phyloP scores from a whole-genome alignment of 2,888 invertebrate genomes.

The Cryptus armator region DNA sequence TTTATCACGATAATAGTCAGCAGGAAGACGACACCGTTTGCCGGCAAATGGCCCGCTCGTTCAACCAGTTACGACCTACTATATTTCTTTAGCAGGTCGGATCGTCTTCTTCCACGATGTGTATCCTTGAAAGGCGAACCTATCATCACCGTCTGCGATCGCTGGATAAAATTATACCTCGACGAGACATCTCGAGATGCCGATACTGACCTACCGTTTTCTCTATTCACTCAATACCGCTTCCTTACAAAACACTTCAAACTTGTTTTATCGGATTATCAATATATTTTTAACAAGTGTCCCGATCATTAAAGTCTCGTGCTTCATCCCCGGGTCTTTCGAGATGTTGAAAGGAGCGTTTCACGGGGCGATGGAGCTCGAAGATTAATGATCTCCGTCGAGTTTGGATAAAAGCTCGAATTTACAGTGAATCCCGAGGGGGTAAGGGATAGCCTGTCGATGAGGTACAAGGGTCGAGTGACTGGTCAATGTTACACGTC shows the following conservation, averaged over 20 bases:
- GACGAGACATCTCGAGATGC: background rate
- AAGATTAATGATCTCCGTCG: slow-evolving; percentile 26
- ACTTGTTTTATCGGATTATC: background rate
- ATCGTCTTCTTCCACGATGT: background rate
- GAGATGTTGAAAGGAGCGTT: background rate
- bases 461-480: background rate
- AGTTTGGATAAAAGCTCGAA: background rate
- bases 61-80: slow-evolving; percentile 21
- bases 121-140: slow-evolving; percentile 1
- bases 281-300: background rate
- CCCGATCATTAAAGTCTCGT: background rate
- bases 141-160: slow-evolving; percentile 12
- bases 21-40: background rate
- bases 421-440: background rate
- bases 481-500: background rate
- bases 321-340: background rate
- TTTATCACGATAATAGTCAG: slow-evolving; percentile 5
- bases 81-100: background rate
- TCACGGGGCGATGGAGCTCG: background rate
- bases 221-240: background rate
- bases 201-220: background rate
- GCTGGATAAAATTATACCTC: background rate
- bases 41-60: background rate
- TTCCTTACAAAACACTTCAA: background rate
- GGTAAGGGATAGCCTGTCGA: background rate